phyloP scores from a whole-genome alignment of 2,888 invertebrate species.

The Ypsolopha scabrella region DNA sequence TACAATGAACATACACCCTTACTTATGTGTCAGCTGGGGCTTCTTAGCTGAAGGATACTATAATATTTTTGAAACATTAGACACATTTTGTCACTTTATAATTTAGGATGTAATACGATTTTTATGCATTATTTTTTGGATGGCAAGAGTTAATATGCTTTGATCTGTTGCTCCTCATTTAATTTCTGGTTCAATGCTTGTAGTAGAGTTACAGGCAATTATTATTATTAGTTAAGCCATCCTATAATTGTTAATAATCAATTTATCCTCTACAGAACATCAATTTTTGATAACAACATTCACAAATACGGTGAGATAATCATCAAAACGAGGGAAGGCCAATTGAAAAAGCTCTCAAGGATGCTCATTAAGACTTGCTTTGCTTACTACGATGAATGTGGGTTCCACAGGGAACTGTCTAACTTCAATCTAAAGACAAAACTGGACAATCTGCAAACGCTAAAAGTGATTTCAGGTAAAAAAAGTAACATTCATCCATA shows the following conservation, averaged over 20 bases:
- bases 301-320: slow-evolving; percentile 50
- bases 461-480: slow-evolving; percentile 17
- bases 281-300: slow-evolving; percentile 43
- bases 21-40: too few relatives aligned
- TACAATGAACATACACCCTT: too few relatives aligned
- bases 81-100: too few relatives aligned
- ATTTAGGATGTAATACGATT: too few relatives aligned
- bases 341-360: slow-evolving; percentile 18
- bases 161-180: too few relatives aligned
- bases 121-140: too few relatives aligned
- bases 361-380: slow-evolving; percentile 24
- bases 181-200: too few relatives aligned
- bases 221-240: not conserved
- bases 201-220: too few relatives aligned
- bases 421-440: slow-evolving; percentile 28
- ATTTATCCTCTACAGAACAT: slow-evolving; percentile 22
- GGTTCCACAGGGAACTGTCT: slow-evolving; percentile 28
- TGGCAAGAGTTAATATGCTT: too few relatives aligned
- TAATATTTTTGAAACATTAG: too few relatives aligned
- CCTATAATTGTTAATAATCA: not conserved
- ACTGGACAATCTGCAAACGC: slow-evolving; percentile 16
- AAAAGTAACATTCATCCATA: too few relatives aligned
- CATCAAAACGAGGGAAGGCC: slow-evolving; percentile 21
- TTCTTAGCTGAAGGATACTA: too few relatives aligned
- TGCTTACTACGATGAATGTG: slow-evolving; percentile 22